Base-by-base conservation (phyloP, 2,888 invertebrate genomes). In the Plebejus anna region DNA sequence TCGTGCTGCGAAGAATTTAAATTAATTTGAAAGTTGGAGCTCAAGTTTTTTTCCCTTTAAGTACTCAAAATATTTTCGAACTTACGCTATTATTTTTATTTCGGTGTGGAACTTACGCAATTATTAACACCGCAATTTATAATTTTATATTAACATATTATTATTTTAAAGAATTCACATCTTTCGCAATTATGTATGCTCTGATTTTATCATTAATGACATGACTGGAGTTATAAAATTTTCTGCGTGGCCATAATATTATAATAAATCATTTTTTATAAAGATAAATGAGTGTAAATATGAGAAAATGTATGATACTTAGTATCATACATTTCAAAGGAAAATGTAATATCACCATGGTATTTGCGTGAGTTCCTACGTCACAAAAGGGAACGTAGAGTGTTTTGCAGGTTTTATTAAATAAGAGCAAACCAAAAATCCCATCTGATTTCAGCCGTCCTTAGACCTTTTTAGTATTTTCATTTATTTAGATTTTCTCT, bases 371-470 rank as follows among this genome's bases (percentile, higher is more conserved):
- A 28, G 11, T 61, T 9, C 28, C 28, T 16, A 61, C 28, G 28
- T 28, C 11, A 61, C 11, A 61, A 61, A 22, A 61, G 9, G 28
- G 7, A 61, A 61, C 59, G 59, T 6, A 9, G 38, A 47, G 0
- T 22, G 28, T 47, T 42, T 28, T 72, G 4, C 51, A 72, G 72
- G 47, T 47, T 42, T 13, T 5, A 47, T 51, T 11, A 47, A 13
- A 72, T 72, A 22, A 66, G 66, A 32, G 32, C 66, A 66, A 36
- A 66, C 5, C 66, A 13, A 72, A 72, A 72, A 13, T 51, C 47
- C 72, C n/a, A 47, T 72, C 72, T 28, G 47, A 72, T 72, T 71
- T 28, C 22, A 47, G 72, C 72, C 72, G 28, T 22, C 47, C 47
- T 72, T 51, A 32, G 72, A 22, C 72, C 22, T 28, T 72, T 71